Evolutionary conservation across 2,797 vertebrate genomes (phyloP), one percentile per base, ranked within the genome.

Genomic region (Epinephelus malabaricus): DNA sequence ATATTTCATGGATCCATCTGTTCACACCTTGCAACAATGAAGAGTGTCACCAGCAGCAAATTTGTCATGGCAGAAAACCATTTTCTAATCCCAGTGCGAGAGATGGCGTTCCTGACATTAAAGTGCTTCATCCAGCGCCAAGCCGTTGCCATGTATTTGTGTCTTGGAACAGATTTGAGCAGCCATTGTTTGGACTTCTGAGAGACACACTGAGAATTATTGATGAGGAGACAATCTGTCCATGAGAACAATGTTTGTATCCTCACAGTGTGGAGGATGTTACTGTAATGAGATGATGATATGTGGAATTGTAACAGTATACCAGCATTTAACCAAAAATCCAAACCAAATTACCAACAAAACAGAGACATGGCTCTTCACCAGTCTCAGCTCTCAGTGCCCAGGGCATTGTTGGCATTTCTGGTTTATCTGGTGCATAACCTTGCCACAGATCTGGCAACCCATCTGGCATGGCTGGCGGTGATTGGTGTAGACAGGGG

Each of bases 401-500:
- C 27, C 25, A 15, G 18, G 43, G 69, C 30, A 17, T 19, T 64
- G 81, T 71, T 83, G 80, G 77, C 72, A 78, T 84, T 64, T 63
- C 27, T 55, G 53, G 34, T 81, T 83, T 66, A 73, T 78, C 73
- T 73, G 79, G 83, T 79, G 61, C 69, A 76, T 79, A 88, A 87
- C 80, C 86, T 78, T 74, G 76, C 82, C 69, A 83, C 73, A 73
- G 85, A 90, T 91, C 82, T 92, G 90, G 86, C 86, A 83, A 86
- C 76, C 92, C 90, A 92, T 92, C 89, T 93, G 90, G 87, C 81
- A 84, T 69, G 75, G 82, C 69, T 71, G 67, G 40, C 40, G n/a
- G 76, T 75, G 81, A 88, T 87, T 83, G 74, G 82, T 84, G 73
- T 54, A 76, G 74, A 79, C 80, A 11, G 27, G 56, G 63, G 64